phyloP scores from a whole-genome alignment of 1,140 invertebrate species.

The Epicauta chinensis region DNA sequence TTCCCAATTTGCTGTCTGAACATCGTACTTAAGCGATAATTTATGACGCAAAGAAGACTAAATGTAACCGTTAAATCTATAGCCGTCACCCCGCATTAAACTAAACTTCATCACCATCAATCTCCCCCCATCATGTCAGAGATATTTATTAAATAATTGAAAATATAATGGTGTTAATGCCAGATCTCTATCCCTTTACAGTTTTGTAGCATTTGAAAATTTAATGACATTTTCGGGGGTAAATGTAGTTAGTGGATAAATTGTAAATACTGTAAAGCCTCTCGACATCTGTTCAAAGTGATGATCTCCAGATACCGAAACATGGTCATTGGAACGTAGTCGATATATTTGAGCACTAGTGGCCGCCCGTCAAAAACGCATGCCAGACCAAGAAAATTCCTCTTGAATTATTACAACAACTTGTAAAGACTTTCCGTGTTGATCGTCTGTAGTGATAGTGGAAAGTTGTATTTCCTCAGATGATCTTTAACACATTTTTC shows the following conservation, averaged over 20 bases:
- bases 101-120: conserved; percentile 10
- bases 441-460: too few species aligned
- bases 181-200: too few species aligned
- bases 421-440: too few species aligned
- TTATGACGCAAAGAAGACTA: too few species aligned
- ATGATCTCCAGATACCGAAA: conserved; percentile 10
- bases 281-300: conserved; percentile 6
- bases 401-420: conserved; percentile 25
- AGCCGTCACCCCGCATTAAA: neutral
- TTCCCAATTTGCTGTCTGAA: too few species aligned
- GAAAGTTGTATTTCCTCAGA: too few species aligned
- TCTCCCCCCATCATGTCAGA: conserved; percentile 5
- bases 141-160: conserved; percentile 17
- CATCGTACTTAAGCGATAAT: too few species aligned
- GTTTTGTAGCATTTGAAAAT: too few species aligned
- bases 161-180: conserved; percentile 5
- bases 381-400: conserved; percentile 21
- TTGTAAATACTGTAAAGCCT: conserved; percentile 8
- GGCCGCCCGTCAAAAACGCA: conserved; percentile 19
- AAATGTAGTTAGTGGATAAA: too few species aligned
- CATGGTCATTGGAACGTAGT: conserved; percentile 9
- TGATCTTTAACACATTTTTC: too few species aligned
- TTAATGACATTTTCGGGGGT: too few species aligned
- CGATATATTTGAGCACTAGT: conserved; percentile 20
- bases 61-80: too few species aligned